phyloP scores from a whole-genome alignment of 2,113 vertebrate genomes.

The Hippocampus comes region DNA sequence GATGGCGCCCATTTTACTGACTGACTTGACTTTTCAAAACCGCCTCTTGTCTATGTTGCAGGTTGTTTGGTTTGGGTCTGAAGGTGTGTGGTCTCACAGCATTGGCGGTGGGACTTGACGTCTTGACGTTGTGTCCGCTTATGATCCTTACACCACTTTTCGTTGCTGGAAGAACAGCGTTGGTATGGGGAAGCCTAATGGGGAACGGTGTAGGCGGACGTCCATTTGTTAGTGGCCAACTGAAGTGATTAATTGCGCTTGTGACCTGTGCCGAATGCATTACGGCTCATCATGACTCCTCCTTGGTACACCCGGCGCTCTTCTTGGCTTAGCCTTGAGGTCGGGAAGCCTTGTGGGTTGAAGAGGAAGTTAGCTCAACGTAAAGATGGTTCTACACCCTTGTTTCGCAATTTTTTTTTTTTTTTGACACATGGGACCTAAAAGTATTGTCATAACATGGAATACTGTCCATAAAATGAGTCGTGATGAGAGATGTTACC shows the following conservation, averaged over 20 bases:
- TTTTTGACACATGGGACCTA: no score
- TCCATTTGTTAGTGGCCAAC: background rate
- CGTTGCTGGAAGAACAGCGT: slow-evolving; percentile 24
- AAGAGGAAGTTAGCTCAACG: background rate
- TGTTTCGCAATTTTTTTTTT: background rate
- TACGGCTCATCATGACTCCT: slow-evolving; percentile 44
- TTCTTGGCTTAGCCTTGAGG: background rate
- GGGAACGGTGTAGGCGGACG: background rate
- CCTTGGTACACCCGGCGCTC: slow-evolving; percentile 15
- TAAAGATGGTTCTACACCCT: background rate
- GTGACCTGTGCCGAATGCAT: slow-evolving; percentile 26
- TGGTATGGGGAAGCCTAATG: background rate
- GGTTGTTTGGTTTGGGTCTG: slow-evolving; percentile 20
- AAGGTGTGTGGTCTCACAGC: slow-evolving; percentile 24
- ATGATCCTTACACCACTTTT: slow-evolving; percentile 25
- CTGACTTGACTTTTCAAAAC: slow-evolving; percentile 31
- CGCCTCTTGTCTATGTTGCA: slow-evolving; percentile 24
- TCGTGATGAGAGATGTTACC: no score
- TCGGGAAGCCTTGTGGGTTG: background rate
- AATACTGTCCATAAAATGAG: no score
- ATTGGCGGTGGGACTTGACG: slow-evolving; percentile 24
- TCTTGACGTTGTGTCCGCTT: slow-evolving; percentile 51
- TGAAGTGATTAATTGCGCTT: slow-evolving; percentile 23
- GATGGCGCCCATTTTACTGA: slow-evolving; percentile 14
- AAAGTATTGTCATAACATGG: no score